These are phyloP conservation scores for Ormyrus labotus DNA, from an alignment of 2,888 invertebrate species.

Conservation along the genomic window DNA sequence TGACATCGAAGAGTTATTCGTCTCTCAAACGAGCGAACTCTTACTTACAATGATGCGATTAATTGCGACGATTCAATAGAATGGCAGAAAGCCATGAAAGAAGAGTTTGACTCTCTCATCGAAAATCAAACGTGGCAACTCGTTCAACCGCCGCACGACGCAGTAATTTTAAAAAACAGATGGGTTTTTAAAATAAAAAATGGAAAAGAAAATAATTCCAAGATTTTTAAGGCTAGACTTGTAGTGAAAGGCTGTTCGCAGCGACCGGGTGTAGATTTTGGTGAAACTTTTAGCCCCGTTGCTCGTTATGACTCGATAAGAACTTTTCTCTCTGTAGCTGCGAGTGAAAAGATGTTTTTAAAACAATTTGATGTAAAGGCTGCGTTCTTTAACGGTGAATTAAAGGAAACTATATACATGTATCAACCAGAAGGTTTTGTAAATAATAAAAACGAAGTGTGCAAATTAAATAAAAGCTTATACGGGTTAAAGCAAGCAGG, in stretches of 20 bases:
- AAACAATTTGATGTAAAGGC: slow-evolving; percentile 63
- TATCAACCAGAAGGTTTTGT: slow-evolving; percentile 61
- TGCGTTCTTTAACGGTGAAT: slow-evolving; percentile 60
- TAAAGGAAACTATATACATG: too few species aligned
- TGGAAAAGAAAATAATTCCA: slow-evolving; percentile 62
- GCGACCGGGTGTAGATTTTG: slow-evolving; percentile 61
- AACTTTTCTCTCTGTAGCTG: slow-evolving; percentile 62
- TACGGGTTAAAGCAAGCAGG: slow-evolving; percentile 15
- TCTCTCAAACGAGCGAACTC: too few species aligned
- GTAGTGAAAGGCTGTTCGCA: slow-evolving; percentile 65
- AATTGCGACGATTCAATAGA: too few species aligned
- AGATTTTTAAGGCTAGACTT: slow-evolving; percentile 64
- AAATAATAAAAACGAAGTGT: slow-evolving; percentile 57
- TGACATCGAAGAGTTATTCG: too few species aligned
- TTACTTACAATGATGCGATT: too few species aligned
- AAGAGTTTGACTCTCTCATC: too few species aligned
- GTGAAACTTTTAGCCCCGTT: slow-evolving; percentile 65
- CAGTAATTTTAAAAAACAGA: slow-evolving; percentile 36
- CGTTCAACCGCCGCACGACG: slow-evolving; percentile 28
- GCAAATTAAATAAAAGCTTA: slow-evolving; percentile 45
- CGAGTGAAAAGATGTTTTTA: slow-evolving; percentile 60
- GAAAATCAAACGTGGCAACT: too few species aligned
- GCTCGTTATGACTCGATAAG: slow-evolving; percentile 61
- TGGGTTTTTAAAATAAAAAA: slow-evolving; percentile 59
- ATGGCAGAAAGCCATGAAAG: too few species aligned